These are phyloP conservation scores for Xenopus laevis DNA, from an alignment of 2,113 vertebrate genomes.

Conservation along the genomic window DNA sequence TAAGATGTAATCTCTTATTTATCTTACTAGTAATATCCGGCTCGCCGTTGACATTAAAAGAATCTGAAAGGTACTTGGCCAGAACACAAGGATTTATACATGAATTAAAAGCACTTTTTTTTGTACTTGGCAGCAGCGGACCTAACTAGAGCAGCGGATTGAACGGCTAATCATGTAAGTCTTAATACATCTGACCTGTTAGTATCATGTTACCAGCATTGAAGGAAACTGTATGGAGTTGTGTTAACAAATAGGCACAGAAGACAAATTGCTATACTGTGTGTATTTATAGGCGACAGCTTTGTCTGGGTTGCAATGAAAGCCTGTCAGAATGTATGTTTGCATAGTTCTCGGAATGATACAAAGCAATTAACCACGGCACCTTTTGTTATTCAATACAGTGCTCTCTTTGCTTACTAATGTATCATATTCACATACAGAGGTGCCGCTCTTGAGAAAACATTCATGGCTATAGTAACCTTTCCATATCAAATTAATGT, in stretches of 20 bases:
- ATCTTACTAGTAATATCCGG: slow-evolving; percentile 72
- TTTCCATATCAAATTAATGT: slow-evolving; percentile 23
- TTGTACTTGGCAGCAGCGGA: background rate
- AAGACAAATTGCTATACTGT: background rate
- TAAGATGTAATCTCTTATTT: slow-evolving; percentile 76
- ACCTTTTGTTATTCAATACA: slow-evolving; percentile 7
- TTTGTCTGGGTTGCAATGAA: slow-evolving; percentile 16
- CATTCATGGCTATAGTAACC: slow-evolving; percentile 8
- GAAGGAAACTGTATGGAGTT: background rate
- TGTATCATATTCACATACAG: slow-evolving; percentile 9
- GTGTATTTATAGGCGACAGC: slow-evolving; percentile 13
- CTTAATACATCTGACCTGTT: slow-evolving; percentile 10
- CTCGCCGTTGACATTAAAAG: slow-evolving; percentile 50
- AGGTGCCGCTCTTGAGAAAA: background rate
- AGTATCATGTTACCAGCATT: background rate
- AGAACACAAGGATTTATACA: slow-evolving; percentile 26
- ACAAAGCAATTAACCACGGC: slow-evolving; percentile 26
- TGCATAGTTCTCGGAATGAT: slow-evolving; percentile 21
- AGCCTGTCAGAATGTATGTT: slow-evolving; percentile 24
- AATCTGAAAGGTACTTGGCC: slow-evolving; percentile 48
- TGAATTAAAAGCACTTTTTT: background rate
- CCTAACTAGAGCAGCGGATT: background rate
- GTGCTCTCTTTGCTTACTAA: slow-evolving; percentile 22
- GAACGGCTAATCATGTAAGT: slow-evolving; percentile 9
- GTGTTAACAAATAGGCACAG: slow-evolving; percentile 4